phyloP scores from a whole-genome alignment of 2,888 invertebrate species.

The Caenorhabditis macrosperma region DNA sequence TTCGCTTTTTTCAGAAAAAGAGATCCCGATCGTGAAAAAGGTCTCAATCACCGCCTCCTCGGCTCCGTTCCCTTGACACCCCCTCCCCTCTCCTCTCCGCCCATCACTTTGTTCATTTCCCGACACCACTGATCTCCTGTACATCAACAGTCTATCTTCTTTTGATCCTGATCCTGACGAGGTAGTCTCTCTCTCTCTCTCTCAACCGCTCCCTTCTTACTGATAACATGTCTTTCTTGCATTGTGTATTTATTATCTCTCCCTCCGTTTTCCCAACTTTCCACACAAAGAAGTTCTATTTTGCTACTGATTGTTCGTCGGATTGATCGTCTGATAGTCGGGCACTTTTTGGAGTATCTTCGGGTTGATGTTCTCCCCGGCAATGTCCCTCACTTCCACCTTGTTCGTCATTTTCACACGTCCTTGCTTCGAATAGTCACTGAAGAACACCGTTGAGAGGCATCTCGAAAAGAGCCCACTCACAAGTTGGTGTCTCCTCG shows the following conservation, averaged over 20 bases:
- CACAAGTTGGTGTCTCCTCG: background rate
- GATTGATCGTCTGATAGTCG: no score
- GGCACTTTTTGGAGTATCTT: no score
- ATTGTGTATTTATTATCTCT: no score
- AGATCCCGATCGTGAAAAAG: constrained; percentile 63
- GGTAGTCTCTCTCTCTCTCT: constrained; percentile 5
- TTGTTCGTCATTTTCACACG: background rate
- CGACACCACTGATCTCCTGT: background rate
- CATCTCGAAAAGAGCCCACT: background rate
- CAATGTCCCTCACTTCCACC: no score
- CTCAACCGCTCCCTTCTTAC: no score
- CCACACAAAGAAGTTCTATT: no score
- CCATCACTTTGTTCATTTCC: background rate
- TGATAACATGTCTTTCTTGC: no score
- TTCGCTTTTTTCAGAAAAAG: constrained; percentile 45
- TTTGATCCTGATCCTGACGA: constrained; percentile 21
- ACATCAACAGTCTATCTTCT: background rate
- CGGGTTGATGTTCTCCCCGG: no score
- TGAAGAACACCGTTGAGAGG: background rate
- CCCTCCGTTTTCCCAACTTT: no score
- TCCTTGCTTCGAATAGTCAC: background rate
- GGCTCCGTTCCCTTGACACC: constrained; percentile 19
- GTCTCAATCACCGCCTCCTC: constrained; percentile 60
- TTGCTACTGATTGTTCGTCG: no score
- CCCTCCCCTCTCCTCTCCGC: background rate